These are phyloP conservation scores for Magallana angulata DNA, from an alignment of 1,140 invertebrate genomes.

Conservation along the genomic window DNA sequence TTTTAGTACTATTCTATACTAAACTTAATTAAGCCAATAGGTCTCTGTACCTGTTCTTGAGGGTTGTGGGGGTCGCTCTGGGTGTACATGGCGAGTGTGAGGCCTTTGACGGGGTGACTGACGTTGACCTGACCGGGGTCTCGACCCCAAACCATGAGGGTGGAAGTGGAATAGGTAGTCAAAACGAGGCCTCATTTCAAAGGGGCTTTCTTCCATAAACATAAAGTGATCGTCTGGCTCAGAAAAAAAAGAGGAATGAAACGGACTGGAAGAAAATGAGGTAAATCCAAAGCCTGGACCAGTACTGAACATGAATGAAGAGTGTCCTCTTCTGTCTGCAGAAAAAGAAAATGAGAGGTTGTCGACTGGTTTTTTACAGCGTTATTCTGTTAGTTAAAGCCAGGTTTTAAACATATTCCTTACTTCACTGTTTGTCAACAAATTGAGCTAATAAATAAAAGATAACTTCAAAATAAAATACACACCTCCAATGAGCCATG, in stretches of 20 bases:
- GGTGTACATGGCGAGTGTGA: not conserved
- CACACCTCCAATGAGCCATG: slow-evolving; percentile 52
- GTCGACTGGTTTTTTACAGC: too few relatives aligned
- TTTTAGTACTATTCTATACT: too few relatives aligned
- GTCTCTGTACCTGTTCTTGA: not conserved
- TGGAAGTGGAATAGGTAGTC: slow-evolving; percentile 8
- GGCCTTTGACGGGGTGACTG: not conserved
- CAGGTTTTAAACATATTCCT: too few relatives aligned
- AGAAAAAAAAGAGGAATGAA: slow-evolving; percentile 3
- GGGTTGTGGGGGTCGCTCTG: not conserved
- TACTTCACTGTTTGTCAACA: too few relatives aligned
- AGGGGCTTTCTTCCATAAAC: slow-evolving; percentile 4
- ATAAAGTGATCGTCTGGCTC: not conserved
- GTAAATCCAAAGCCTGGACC: slow-evolving; percentile 1
- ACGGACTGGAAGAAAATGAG: not conserved
- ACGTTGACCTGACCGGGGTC: not conserved
- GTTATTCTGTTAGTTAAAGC: too few relatives aligned
- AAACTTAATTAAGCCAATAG: too few relatives aligned
- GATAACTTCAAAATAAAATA: not conserved
- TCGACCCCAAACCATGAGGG: not conserved
- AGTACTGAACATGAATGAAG: not conserved
- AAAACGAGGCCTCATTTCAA: slow-evolving; percentile 16
- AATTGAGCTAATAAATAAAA: too few relatives aligned
- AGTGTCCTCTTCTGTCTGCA: slow-evolving; percentile 13
- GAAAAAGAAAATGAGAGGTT: not conserved